phyloP scores from a whole-genome alignment of 64 coral and sea anemone species.

The Pocillopora damicornis region DNA sequence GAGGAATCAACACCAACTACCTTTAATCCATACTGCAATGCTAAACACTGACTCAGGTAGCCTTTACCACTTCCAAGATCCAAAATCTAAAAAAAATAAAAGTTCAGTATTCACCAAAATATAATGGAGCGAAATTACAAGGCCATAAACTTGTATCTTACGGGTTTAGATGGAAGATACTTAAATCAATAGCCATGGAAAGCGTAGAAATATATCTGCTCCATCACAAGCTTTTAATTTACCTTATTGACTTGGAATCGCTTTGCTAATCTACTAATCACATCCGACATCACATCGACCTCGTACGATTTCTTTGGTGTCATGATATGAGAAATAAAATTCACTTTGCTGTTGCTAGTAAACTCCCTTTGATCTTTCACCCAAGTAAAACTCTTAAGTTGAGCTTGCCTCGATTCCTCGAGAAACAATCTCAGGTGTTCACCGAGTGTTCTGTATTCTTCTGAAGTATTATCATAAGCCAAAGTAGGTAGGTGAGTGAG shows the following conservation, averaged over 20 bases:
- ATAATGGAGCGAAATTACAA: no score
- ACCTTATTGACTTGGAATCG: constrained; percentile 34
- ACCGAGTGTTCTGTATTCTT: neutral
- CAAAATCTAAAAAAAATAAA: constrained; percentile 35
- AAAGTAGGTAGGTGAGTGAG: constrained; percentile 20
- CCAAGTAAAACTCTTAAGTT: constrained; percentile 38
- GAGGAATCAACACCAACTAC: constrained; percentile 81
- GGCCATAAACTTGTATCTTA: no score
- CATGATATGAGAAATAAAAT: constrained; percentile 53
- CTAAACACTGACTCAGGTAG: constrained; percentile 78
- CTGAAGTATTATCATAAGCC: neutral
- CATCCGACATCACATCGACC: constrained; percentile 52
- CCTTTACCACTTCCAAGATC: constrained; percentile 95
- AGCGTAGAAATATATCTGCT: no score
- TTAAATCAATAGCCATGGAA: no score
- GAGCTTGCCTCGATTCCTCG: neutral
- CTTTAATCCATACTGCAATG: constrained; percentile 62
- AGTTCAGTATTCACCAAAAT: neutral
- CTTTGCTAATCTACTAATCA: constrained; percentile 6
- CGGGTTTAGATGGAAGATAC: no score
- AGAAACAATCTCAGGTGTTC: constrained; percentile 17
- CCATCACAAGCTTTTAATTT: neutral
- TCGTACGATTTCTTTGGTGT: constrained; percentile 66
- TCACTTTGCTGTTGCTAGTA: neutral
- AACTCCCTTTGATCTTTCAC: constrained; percentile 13